Evolutionary conservation across 2,888 invertebrate species (phyloP).

Genomic region (Euproctis similis): DNA sequence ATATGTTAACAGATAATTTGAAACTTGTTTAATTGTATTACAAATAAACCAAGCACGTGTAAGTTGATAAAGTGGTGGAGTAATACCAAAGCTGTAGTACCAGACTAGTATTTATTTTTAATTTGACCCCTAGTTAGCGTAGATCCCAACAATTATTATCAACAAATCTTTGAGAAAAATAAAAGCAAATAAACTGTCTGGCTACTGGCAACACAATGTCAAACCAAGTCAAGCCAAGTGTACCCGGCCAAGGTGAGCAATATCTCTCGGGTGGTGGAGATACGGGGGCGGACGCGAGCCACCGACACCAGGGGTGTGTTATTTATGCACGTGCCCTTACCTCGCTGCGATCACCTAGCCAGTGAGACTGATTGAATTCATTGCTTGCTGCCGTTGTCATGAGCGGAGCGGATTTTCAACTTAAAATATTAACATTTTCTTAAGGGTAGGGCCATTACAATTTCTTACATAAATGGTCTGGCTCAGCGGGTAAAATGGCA

Average conservation of each 20-base stretch:
- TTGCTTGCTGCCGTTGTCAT: slow-evolving; percentile 14
- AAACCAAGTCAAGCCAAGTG: slow-evolving; percentile 19
- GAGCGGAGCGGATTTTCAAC: slow-evolving; percentile 23
- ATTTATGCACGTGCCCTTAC: slow-evolving; percentile 62
- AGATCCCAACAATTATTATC: not conserved
- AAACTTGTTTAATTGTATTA: too few relatives aligned
- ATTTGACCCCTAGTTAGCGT: too few relatives aligned
- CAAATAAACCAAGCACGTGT: too few relatives aligned
- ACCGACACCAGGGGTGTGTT: slow-evolving; percentile 43
- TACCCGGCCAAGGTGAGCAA: slow-evolving; percentile 18
- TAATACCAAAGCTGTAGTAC: too few relatives aligned
- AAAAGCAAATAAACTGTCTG: not conserved
- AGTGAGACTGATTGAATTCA: slow-evolving; percentile 62
- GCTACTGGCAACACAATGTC: slow-evolving; percentile 4
- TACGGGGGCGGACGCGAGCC: slow-evolving; percentile 32
- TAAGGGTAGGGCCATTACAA: too few relatives aligned
- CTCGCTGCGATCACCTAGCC: slow-evolving; percentile 42
- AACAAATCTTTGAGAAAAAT: not conserved
- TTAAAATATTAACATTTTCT: too few relatives aligned
- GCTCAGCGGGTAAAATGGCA: too few relatives aligned
- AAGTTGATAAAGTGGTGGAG: too few relatives aligned
- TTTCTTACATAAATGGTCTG: too few relatives aligned
- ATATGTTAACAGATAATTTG: too few relatives aligned
- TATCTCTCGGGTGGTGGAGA: slow-evolving; percentile 21
- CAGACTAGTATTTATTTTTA: too few relatives aligned